Evolutionary conservation across 2,797 vertebrate species (phyloP), one percentile per base, ranked within the genome.

Genomic region (Notolabrus celidotus): DNA sequence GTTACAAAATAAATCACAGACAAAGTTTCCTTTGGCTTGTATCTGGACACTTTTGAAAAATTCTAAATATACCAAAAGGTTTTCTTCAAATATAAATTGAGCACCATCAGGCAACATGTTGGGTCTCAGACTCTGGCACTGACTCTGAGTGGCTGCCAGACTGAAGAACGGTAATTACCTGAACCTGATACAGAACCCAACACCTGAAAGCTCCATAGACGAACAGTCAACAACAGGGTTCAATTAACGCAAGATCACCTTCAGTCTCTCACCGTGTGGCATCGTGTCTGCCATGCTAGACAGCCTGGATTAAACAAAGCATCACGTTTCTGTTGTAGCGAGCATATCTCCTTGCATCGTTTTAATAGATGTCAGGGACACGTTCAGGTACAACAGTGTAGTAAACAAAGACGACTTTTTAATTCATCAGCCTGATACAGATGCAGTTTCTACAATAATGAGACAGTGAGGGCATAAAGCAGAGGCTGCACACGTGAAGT

Each of bases 181-280:
- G 71, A 91, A 91, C 71, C 41, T 71, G 80, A 91, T 80, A 84
- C 71, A 79, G 71, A 91, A 88, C 83, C 72, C 64, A 83, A 86
- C 80, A 88, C 88, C 86, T 82, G 53, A 74, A 69, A 71, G 52
- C 73, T 69, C 62, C 36, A 53, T 7, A 66, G 66, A 74, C 22
- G 31, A 85, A 77, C 49, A 79, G 67, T 73, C 71, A 80, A 66
- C 80, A 75, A 66, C 64, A 71, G 77, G 52, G 62, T 75, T 85
- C 81, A 84, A 79, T 91, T 83, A 93, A 90, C 84, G 74, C 63
- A 60, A 83, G 71, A 80, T 77, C 69, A 67, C 71, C 83, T 77
- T 34, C 77, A 54, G 67, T 73, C 57, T 76, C 69, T 70, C 55
- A 25, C 55, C 19, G 55, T 11, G 53, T 62, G 59, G 62, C 78